Evolutionary conservation across 2,113 vertebrate species (phyloP).

Genomic region (Oreocharis arfaki): DNA sequence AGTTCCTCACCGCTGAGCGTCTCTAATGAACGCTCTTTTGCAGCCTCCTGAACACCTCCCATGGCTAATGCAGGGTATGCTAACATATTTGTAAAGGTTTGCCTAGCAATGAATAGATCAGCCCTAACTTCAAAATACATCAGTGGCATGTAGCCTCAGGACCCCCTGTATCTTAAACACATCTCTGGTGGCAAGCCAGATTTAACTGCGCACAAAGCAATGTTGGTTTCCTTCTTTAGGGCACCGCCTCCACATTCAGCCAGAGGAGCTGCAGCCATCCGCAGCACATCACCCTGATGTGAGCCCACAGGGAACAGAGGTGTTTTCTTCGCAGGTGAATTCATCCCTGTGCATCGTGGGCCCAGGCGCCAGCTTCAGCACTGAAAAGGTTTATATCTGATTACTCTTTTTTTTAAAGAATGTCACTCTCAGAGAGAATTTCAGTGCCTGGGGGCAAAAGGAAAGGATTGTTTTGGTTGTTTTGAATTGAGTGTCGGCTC

Average conservation of each 20-base stretch:
- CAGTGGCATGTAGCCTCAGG: neutral
- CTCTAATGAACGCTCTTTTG: neutral
- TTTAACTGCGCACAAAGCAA: neutral
- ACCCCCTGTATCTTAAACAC: neutral
- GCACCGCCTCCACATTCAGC: neutral
- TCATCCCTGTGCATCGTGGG: fast-evolving
- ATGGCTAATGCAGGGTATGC: neutral
- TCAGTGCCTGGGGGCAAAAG: neutral
- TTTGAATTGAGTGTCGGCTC: neutral
- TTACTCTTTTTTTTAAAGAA: neutral
- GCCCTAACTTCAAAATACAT: constrained; percentile 8
- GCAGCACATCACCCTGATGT: neutral
- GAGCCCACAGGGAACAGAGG: neutral
- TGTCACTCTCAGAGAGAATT: neutral
- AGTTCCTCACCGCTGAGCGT: neutral
- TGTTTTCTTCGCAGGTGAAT: neutral
- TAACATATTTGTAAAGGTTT: neutral
- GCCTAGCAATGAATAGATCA: neutral
- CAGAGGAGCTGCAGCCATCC: neutral
- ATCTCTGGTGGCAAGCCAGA: neutral
- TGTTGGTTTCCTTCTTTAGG: neutral
- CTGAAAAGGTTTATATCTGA: neutral
- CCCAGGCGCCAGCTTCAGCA: neutral
- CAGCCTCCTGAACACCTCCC: neutral
- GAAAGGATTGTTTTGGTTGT: neutral